These are phyloP conservation scores for Drosophila sp. DNA, from an alignment of 1,140 invertebrate genomes.

Conservation along the genomic window DNA sequence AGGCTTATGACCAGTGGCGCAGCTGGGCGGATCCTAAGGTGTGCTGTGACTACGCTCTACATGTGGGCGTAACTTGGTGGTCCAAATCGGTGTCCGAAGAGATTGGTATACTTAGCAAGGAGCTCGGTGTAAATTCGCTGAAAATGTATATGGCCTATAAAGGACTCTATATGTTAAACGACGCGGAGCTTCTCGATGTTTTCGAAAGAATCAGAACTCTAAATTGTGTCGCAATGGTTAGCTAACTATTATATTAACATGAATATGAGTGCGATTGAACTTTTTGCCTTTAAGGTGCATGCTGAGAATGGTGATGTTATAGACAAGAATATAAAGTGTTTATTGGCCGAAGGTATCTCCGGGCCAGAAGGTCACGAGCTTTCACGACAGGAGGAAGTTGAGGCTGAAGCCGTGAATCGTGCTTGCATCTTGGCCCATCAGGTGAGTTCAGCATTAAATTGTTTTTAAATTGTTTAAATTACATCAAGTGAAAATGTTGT, in stretches of 20 bases:
- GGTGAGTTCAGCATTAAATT: conserved; percentile 85
- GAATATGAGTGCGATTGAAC: not conserved
- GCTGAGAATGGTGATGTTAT: conserved; percentile 99
- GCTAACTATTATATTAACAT: not conserved
- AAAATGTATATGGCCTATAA: conserved; percentile 99
- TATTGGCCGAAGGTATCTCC: conserved; percentile 93
- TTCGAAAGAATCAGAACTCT: conserved; percentile 93
- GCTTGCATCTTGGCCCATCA: conserved; percentile 98
- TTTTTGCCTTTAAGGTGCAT: conserved; percentile 89
- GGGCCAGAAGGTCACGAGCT: conserved; percentile 98
- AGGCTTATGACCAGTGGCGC: conserved; percentile 96
- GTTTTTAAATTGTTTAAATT: not conserved
- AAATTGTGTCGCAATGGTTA: conserved; percentile 92
- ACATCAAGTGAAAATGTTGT: not conserved
- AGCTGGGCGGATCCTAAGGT: conserved; percentile 97
- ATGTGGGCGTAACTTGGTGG: conserved; percentile 97
- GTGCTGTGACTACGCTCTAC: conserved; percentile 98
- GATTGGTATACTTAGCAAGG: conserved; percentile 91
- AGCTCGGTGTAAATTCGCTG: conserved; percentile 97
- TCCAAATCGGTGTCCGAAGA: conserved; percentile 91
- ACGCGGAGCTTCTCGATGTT: conserved; percentile 94
- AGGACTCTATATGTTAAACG: conserved; percentile 94
- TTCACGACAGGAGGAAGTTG: conserved; percentile 97
- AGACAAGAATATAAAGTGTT: conserved; percentile 93
- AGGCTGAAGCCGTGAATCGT: conserved; percentile 97